Conservation (phyloP, 1,140 invertebrate species). For the Polypedilum vanderplanki region DNA sequence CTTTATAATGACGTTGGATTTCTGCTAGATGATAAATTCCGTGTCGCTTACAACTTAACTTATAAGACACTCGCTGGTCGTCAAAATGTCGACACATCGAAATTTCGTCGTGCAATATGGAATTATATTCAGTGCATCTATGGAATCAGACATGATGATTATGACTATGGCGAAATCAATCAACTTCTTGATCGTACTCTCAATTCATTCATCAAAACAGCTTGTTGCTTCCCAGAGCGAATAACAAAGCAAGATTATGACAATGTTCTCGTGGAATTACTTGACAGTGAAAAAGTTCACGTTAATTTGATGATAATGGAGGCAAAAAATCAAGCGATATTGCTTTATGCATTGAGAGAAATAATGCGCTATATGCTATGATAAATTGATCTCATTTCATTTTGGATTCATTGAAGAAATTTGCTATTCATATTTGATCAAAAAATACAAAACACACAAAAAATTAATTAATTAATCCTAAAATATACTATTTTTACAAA, state of each 20-base stretch:
- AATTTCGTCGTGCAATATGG: conserved; percentile 83
- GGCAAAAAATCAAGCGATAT: conserved; percentile 79
- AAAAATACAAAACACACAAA: too few relatives aligned
- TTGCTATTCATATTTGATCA: too few relatives aligned
- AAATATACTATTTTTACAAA: neutral
- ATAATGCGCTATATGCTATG: conserved; percentile 1
- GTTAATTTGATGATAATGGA: conserved; percentile 86
- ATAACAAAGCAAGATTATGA: conserved; percentile 76
- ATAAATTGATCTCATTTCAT: conserved; percentile 5
- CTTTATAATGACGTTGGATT: conserved; percentile 79
- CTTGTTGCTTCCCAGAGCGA: conserved; percentile 78
- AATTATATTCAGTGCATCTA: conserved; percentile 89
- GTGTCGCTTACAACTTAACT: conserved; percentile 76
- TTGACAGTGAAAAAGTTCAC: conserved; percentile 87
- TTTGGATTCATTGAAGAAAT: neutral
- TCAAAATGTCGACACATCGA: conserved; percentile 79
- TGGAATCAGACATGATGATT: conserved; percentile 85
- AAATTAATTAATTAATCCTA: neutral
- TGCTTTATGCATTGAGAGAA: conserved; percentile 71
- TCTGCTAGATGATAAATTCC: conserved; percentile 81
- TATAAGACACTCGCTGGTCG: conserved; percentile 85
- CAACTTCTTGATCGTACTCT: conserved; percentile 70
- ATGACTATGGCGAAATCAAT: conserved; percentile 84
- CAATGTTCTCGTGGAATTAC: conserved; percentile 76
- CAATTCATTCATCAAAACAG: conserved; percentile 82